phyloP scores from a whole-genome alignment of 2,888 invertebrate species.

The Patella pellucida region DNA sequence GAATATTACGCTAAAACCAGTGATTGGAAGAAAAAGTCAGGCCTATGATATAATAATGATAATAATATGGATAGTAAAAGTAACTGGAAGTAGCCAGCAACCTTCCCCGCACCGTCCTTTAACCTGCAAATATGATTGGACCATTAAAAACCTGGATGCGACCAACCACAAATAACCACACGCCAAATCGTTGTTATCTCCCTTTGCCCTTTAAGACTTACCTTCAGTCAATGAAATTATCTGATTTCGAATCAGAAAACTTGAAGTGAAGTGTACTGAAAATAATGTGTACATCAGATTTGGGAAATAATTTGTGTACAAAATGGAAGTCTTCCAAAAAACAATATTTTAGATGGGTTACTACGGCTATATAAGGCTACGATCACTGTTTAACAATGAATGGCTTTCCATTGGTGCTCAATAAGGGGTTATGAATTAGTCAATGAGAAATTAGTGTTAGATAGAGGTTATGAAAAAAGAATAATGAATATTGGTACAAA shows the following conservation, averaged over 20 bases:
- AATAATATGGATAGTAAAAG: slow-evolving; percentile 14
- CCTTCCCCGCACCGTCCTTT: slow-evolving; percentile 55
- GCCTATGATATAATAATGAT: slow-evolving; percentile 5
- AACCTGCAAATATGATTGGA: slow-evolving; percentile 54
- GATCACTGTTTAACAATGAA: no score
- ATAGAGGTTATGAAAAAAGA: no score
- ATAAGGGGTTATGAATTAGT: no score
- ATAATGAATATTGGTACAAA: no score
- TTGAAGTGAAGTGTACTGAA: slow-evolving; percentile 4
- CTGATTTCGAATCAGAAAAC: background rate
- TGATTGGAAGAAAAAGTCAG: slow-evolving; percentile 14
- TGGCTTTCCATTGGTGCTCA: no score
- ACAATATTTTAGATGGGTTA: no score
- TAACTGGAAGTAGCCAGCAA: slow-evolving; percentile 46
- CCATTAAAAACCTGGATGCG: slow-evolving; percentile 38
- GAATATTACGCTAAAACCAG: slow-evolving; percentile 17
- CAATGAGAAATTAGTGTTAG: no score
- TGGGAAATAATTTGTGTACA: no score
- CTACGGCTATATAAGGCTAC: no score
- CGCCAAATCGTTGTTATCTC: slow-evolving; percentile 22
- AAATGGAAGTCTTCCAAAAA: no score
- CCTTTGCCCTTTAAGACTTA: slow-evolving; percentile 6
- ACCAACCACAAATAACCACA: slow-evolving; percentile 38
- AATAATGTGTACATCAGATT: background rate
- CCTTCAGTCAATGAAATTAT: background rate